These are phyloP conservation scores for Bombyx mori DNA, from an alignment of 1,140 invertebrate genomes.

Conservation along the genomic window ASM3026992v2 NC_085129.1:15959501-15960000, in stretches of 20 bases:
- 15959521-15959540: constrained; percentile 67
- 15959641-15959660: constrained; percentile 53
- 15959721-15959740: constrained; percentile 53
- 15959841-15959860: constrained; percentile 60
- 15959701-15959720: constrained; percentile 66
- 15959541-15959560: constrained; percentile 71
- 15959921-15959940: constrained; percentile 48
- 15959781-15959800: constrained; percentile 46
- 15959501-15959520: constrained; percentile 62
- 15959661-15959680: constrained; percentile 61
- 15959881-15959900: constrained; percentile 65
- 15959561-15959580: constrained; percentile 71
- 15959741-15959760: constrained; percentile 66
- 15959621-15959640: constrained; percentile 32
- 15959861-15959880: constrained; percentile 65
- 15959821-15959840: constrained; percentile 34
- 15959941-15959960: constrained; percentile 55
- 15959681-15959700: constrained; percentile 69
- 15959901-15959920: constrained; percentile 70
- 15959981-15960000: constrained; percentile 65
- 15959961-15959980: constrained; percentile 47
- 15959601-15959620: constrained; percentile 31
- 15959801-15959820: constrained; percentile 42
- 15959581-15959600: constrained; percentile 62
- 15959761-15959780: constrained; percentile 46